Percentiles rank a stretch among this genome's conserved stretches.
Evolutionary conservation across 1,140 invertebrate genomes (phyloP).

Genomic region (Melipona quadrifasciata): DNA sequence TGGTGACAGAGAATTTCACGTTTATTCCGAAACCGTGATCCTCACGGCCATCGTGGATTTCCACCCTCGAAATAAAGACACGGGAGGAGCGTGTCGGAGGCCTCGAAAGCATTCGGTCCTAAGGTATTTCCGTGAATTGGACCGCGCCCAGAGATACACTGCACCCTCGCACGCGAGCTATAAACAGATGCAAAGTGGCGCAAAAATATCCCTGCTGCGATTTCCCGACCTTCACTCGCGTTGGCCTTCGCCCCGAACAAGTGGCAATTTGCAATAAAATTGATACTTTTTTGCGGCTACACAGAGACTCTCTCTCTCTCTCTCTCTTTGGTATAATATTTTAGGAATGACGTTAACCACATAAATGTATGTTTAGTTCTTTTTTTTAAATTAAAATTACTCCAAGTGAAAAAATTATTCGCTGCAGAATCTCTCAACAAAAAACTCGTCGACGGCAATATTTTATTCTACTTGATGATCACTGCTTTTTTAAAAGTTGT

Average conservation of each 20-base stretch:
- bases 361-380: no score
- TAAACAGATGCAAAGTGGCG: slow-evolving; percentile 22
- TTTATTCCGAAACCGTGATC: slow-evolving; percentile 25
- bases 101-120: slow-evolving; percentile 12
- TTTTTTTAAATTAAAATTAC: no score
- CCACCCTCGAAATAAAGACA: background rate
- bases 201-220: background rate
- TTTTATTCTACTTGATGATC: no score
- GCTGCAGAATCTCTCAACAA: no score
- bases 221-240: background rate
- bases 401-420: no score
- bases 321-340: background rate
- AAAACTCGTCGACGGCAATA: no score
- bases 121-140: slow-evolving; percentile 26
- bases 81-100: slow-evolving; percentile 21
- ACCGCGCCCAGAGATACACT: background rate
- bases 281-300: background rate
- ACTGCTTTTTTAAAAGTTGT: no score
- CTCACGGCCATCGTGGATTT: background rate
- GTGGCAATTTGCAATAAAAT: background rate
- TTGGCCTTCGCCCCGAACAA: background rate
- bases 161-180: background rate
- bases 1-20: slow-evolving; percentile 67
- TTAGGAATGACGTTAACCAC: no score
- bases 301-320: background rate